These are phyloP conservation scores for Bicyclus anynana DNA, from an alignment of 1,140 invertebrate genomes.

Conservation along the genomic window DNA sequence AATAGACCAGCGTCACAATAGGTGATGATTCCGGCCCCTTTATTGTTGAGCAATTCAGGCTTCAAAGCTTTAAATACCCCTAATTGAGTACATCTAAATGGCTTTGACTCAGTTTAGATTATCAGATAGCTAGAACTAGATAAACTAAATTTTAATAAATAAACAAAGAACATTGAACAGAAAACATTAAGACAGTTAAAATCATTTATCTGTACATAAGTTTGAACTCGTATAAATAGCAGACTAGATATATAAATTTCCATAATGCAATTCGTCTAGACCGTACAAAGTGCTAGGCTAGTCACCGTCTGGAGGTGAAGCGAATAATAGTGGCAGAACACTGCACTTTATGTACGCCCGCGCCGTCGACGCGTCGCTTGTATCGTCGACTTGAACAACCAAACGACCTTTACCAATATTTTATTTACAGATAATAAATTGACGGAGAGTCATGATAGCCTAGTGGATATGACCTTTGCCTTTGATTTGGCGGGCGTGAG, in stretches of 20 bases:
- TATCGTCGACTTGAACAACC: neutral
- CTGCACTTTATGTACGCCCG: slow-evolving; percentile 32
- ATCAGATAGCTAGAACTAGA: no score
- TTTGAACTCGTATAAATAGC: slow-evolving; percentile 11
- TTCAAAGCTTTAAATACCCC: no score
- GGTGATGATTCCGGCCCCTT: no score
- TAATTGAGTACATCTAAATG: no score
- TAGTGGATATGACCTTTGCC: no score
- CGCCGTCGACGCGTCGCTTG: neutral
- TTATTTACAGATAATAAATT: no score
- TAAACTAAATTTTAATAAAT: no score
- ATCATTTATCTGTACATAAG: slow-evolving; percentile 8
- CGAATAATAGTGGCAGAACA: slow-evolving; percentile 43
- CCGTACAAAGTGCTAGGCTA: slow-evolving; percentile 51
- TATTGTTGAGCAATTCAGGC: no score
- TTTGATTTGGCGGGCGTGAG: no score
- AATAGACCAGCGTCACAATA: no score
- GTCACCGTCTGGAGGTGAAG: slow-evolving; percentile 56
- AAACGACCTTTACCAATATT: neutral
- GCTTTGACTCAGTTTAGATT: no score
- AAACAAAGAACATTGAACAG: neutral
- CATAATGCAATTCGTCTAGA: slow-evolving; percentile 73
- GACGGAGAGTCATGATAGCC: no score
- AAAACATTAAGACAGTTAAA: neutral
- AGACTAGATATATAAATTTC: slow-evolving; percentile 40